Percentiles rank a stretch among this genome's conserved stretches.
Conservation (phyloP, 2,888 invertebrate genomes). For the Amiota communis region DNA sequence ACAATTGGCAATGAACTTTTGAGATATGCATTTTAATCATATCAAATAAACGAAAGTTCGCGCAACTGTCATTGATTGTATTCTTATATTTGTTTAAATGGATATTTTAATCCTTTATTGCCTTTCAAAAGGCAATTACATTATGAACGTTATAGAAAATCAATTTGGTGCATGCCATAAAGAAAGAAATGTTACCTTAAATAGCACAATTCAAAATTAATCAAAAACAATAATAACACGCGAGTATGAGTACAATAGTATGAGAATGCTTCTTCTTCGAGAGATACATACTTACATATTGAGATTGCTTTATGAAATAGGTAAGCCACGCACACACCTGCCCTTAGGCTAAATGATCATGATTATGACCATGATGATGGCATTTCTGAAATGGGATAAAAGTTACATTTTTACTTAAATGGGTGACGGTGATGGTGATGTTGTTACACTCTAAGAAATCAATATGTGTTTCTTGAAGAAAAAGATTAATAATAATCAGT, state of each 20-base stretch:
- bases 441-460: not conserved
- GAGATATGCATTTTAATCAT: not conserved
- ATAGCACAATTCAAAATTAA: conserved; percentile 24
- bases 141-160: conserved; percentile 14
- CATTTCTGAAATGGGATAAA: not conserved
- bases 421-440: too few relatives aligned
- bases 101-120: too few relatives aligned
- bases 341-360: conserved; percentile 5
- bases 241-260: not conserved
- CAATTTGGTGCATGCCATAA: conserved; percentile 11
- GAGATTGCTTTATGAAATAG: not conserved
- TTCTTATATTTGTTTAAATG: too few relatives aligned
- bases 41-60: not conserved
- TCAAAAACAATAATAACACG: conserved; percentile 23
- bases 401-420: not conserved
- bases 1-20: conserved; percentile 16
- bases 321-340: conserved; percentile 14
- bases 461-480: too few relatives aligned
- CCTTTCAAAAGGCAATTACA: not conserved
- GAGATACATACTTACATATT: too few relatives aligned
- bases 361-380: not conserved
- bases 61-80: too few relatives aligned
- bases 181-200: conserved; percentile 6
- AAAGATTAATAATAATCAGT: too few relatives aligned
- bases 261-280: not conserved